Base-by-base conservation (phyloP, 2,113 vertebrate species). In the Pomatostomus ruficeps region DNA sequence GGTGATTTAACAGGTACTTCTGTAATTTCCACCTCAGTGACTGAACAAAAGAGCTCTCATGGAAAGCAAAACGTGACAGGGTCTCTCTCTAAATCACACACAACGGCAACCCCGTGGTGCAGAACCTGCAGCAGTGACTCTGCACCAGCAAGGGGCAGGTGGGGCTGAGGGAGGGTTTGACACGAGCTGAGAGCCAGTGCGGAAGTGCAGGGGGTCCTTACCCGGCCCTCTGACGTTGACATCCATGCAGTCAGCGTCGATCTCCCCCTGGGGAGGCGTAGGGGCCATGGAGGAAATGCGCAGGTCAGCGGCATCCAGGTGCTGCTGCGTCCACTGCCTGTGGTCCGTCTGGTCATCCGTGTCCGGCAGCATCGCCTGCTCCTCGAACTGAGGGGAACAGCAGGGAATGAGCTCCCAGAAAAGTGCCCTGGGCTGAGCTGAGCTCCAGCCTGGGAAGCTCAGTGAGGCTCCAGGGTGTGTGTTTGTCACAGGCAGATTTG, bases 321-420 rank as follows among this genome's bases (percentile, higher is more conserved):
- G 99, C 98, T 99, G 99, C 97, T 99, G 99, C 0, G 99, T 99
- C 99, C 99, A 99, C 97, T 99, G 99, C 65, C 99, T 97, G 97
- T 99, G 99, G 93, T 99, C 99, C 0, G 98, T 98, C 97, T 99
- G 99, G 83, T 98, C 98, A 1, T 98, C 98, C 12, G 96, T 95
- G 73, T 99, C 98, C 0, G 98, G 97, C 48, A 99, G 97, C 54
- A 98, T 98, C 6, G 98, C 98, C 33, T 99, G 99, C 78, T 99
- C 99, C 79, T 99, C 99, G 11, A 98, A 98, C 98, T 99, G 96
- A 3, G 48, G n/a, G 12, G 24, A 13, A 68, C 19, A 57, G 46
- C 3, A 23, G 42, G 63, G 31, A 45, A 2, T 71, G 51, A 88
- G 78, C n/a, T 2, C 51, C 5, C 4, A 52, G 71, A 35, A 58